Evolutionary conservation across 1,140 invertebrate species (phyloP).

Genomic region (Sarcophaga bullata): DNA sequence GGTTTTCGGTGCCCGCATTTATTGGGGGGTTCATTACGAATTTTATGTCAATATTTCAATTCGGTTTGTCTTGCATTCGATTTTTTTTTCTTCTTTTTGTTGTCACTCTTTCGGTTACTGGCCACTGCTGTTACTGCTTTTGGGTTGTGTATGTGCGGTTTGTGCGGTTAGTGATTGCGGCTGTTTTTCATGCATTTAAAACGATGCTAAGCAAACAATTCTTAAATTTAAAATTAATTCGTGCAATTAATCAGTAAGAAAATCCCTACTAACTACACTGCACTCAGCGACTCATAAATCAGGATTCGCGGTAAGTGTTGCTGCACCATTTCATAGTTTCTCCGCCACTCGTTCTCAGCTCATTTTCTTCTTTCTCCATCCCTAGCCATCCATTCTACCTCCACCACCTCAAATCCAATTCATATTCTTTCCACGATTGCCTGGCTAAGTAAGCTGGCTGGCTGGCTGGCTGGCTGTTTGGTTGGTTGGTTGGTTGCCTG

Average conservation of each 20-base stretch:
- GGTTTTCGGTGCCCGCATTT: neutral
- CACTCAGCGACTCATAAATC: constrained; percentile 40
- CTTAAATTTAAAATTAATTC: constrained; percentile 39
- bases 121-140: neutral
- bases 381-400: too few species aligned
- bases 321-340: neutral
- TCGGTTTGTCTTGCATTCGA: too few species aligned
- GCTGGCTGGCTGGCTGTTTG: neutral
- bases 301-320: constrained; percentile 33
- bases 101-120: too few species aligned
- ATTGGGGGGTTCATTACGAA: neutral
- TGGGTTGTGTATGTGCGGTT: constrained; percentile 6
- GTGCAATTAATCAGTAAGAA: constrained; percentile 35
- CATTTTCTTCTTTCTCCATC: neutral
- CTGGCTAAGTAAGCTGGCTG: too few species aligned
- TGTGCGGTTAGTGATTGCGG: constrained; percentile 31
- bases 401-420: too few species aligned
- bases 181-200: constrained; percentile 26
- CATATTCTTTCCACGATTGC: too few species aligned
- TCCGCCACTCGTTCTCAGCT: neutral
- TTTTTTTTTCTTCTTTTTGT: too few species aligned
- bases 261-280: constrained; percentile 38
- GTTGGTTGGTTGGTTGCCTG: neutral
- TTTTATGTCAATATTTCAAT: too few species aligned
- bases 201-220: constrained; percentile 32